These are phyloP conservation scores for Perodicticus potto DNA, from an alignment of 2,797 vertebrate species.

Conservation along the genomic window DNA sequence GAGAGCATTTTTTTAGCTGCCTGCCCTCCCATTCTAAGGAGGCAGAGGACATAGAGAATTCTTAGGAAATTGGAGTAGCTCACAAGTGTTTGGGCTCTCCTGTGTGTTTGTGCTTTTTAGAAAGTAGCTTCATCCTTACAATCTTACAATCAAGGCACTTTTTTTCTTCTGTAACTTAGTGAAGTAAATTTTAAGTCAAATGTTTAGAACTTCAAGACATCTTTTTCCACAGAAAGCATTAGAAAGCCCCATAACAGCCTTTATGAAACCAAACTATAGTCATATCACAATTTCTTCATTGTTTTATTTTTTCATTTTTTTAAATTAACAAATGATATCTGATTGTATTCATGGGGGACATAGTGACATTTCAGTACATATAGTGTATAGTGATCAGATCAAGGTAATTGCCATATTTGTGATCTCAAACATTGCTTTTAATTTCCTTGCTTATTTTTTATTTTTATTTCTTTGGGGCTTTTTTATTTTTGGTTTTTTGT, in stretches of 20 bases:
- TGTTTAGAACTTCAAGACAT: conserved; percentile 29
- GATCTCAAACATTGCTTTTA: too few species aligned
- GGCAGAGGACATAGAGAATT: background rate
- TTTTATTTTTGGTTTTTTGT: too few species aligned
- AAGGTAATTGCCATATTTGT: too few species aligned
- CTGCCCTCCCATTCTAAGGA: background rate
- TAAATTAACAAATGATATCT: too few species aligned
- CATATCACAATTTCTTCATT: background rate
- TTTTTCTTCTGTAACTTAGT: conserved; percentile 19
- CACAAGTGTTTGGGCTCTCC: background rate
- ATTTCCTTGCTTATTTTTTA: too few species aligned
- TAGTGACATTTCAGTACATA: too few species aligned
- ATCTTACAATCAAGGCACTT: background rate
- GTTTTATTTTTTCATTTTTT: background rate
- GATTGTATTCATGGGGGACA: too few species aligned
- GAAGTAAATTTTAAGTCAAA: conserved; percentile 10
- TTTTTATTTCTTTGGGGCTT: too few species aligned
- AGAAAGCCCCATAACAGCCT: conserved; percentile 1
- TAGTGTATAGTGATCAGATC: too few species aligned
- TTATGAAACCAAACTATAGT: conserved; percentile 21
- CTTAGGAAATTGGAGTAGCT: background rate
- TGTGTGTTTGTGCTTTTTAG: background rate
- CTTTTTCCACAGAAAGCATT: background rate
- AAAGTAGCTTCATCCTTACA: conserved; percentile 15
- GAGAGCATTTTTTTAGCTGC: background rate